Conservation (phyloP, 2,888 invertebrate species). For the Tineola bisselliella region DNA sequence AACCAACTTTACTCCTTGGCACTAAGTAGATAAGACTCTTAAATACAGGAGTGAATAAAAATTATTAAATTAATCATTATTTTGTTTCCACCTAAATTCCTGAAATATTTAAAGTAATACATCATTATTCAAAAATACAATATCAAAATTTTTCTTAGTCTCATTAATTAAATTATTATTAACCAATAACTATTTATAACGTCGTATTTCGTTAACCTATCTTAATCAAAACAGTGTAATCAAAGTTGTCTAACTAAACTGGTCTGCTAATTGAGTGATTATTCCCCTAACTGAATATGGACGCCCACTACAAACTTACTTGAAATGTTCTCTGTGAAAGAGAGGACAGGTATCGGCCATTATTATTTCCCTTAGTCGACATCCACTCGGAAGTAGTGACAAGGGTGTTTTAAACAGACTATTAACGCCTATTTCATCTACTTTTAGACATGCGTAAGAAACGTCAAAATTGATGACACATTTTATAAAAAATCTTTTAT, state of each 20-base stretch:
- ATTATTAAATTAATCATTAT: too few relatives aligned
- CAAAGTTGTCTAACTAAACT: neutral
- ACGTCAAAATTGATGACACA: too few relatives aligned
- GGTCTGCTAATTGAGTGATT: neutral
- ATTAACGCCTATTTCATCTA: neutral
- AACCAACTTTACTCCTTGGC: neutral
- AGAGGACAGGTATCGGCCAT: neutral
- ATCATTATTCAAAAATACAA: too few relatives aligned
- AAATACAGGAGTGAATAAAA: neutral
- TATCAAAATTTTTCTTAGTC: too few relatives aligned
- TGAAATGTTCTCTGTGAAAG: neutral
- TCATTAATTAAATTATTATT: too few relatives aligned
- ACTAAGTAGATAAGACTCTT: slow-evolving; percentile 1
- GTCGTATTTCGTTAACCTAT: too few relatives aligned
- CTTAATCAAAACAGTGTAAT: neutral
- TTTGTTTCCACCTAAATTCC: too few relatives aligned
- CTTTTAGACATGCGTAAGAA: neutral
- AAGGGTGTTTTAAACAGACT: neutral
- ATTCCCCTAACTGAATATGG: neutral
- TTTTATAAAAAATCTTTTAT: too few relatives aligned
- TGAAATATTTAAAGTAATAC: too few relatives aligned
- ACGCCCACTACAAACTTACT: neutral
- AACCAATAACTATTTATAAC: too few relatives aligned
- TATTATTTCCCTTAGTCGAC: neutral
- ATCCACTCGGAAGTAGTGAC: neutral